Evolutionary conservation across 2,888 invertebrate genomes (phyloP).

Genomic region (Halictus ligatus): DNA sequence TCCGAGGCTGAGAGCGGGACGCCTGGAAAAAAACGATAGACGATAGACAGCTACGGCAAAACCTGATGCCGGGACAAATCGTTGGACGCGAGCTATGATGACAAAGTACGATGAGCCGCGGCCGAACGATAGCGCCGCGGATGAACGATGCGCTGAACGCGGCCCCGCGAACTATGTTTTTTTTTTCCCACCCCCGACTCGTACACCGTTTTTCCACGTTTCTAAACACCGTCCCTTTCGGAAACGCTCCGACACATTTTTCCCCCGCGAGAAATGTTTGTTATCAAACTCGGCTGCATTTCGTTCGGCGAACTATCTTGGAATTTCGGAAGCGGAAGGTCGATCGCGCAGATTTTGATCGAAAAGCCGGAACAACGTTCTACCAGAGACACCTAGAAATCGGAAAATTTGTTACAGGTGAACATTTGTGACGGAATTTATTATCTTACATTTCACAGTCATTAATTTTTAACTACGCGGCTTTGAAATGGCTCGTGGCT

Average conservation of each 20-base stretch:
- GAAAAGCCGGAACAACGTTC: fast-evolving
- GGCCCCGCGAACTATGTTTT: conserved; percentile 21
- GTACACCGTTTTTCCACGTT: conserved; percentile 35
- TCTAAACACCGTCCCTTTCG: conserved; percentile 53
- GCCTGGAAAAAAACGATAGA: conserved; percentile 39
- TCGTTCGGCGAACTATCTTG: background rate
- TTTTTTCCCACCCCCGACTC: background rate
- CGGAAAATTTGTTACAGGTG: background rate
- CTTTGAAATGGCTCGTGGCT: background rate
- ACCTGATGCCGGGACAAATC: conserved; percentile 57
- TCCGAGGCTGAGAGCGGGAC: conserved; percentile 10
- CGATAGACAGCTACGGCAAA: conserved; percentile 38
- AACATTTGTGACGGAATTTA: background rate
- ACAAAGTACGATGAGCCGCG: conserved; percentile 71
- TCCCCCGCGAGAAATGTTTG: conserved; percentile 8
- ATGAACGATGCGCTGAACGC: conserved; percentile 67
- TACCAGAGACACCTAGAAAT: background rate
- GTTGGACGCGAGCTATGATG: conserved; percentile 69
- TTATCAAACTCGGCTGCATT: conserved; percentile 32
- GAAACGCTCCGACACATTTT: conserved; percentile 40
- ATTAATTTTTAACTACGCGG: background rate
- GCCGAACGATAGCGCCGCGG: conserved; percentile 60
- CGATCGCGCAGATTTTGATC: background rate
- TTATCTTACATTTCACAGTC: background rate
- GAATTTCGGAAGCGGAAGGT: background rate